These are phyloP conservation scores for Seladonia tumulorum DNA, from an alignment of 2,888 invertebrate genomes.

Conservation along the genomic window DNA sequence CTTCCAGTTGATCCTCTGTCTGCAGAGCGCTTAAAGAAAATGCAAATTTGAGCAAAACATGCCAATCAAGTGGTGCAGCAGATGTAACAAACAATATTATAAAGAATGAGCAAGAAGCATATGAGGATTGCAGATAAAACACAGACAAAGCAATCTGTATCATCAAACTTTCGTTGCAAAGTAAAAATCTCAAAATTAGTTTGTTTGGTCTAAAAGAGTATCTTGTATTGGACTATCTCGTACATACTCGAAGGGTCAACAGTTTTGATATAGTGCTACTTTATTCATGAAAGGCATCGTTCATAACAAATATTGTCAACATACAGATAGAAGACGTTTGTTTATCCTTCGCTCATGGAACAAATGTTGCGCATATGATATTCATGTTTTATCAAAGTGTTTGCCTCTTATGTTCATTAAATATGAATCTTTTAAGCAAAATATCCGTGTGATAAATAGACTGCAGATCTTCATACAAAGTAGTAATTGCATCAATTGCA, in stretches of 20 bases:
- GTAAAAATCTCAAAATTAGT: background rate
- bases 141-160: background rate
- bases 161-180: background rate
- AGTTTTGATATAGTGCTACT: background rate
- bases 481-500: background rate
- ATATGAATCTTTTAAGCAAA: background rate
- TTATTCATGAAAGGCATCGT: background rate
- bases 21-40: background rate
- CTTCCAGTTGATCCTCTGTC: background rate
- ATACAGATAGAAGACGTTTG: too few species aligned
- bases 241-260: background rate
- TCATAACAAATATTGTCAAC: background rate
- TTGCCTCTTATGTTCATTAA: background rate
- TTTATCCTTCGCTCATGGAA: background rate
- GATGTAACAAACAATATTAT: background rate
- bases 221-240: background rate
- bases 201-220: background rate
- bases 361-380: background rate
- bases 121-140: background rate
- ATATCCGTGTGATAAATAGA: background rate
- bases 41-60: background rate
- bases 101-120: background rate
- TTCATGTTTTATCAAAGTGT: conserved; percentile 2
- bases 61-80: background rate
- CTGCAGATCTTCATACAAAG: background rate